Evolutionary conservation across 2,797 vertebrate species (phyloP), one percentile per base, ranked within the genome.

Genomic region (Danio choprae): DNA sequence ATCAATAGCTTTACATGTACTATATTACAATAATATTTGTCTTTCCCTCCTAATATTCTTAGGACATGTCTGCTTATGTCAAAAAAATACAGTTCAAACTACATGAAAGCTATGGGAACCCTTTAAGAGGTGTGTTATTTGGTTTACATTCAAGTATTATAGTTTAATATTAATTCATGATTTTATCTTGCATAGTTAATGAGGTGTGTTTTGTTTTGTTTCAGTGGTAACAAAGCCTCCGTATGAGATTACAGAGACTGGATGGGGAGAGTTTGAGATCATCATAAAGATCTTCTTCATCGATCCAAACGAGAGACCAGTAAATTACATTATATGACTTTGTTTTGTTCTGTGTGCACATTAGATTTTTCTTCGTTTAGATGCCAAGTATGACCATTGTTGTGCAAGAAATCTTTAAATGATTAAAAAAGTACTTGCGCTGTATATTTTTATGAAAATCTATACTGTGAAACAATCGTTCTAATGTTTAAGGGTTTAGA

Each of bases 201-300:
- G 12, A 22, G 74, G 50, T 15, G 2, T 38, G 67, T 10, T 50
- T 59, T 3, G 7, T 3, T 80, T 36, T 50, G 0, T 88, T 91
- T 74, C 86, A 99, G 97, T 98, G 86, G 97, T 98, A 83, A 98
- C 97, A 2, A 99, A 99, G 81, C 97, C 98, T 74, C 97, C 98
- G 0, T 99, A 99, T 86, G 98, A 99, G 92, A 99, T 99, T 63
- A 98, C 98, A 0, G 98, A 99, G 91, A 99, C 97, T 0, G 98
- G 98, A 60, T 99, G 97, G 98, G 97, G 97, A 74, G 98, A 99
- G 95, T 99, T 99, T 62, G 97, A 99, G 94, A 99, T 99, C 83
- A 97, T 98, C 88, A 95, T 99, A 79, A 98, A 99, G 92, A 98
- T 99, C 90, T 99, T 98, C 91, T 99, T 99, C 88, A 99, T 98